Evolutionary conservation across 2,888 invertebrate species (phyloP), one percentile per base, ranked within the genome.

Genomic region (Drosophila histrio): DNA sequence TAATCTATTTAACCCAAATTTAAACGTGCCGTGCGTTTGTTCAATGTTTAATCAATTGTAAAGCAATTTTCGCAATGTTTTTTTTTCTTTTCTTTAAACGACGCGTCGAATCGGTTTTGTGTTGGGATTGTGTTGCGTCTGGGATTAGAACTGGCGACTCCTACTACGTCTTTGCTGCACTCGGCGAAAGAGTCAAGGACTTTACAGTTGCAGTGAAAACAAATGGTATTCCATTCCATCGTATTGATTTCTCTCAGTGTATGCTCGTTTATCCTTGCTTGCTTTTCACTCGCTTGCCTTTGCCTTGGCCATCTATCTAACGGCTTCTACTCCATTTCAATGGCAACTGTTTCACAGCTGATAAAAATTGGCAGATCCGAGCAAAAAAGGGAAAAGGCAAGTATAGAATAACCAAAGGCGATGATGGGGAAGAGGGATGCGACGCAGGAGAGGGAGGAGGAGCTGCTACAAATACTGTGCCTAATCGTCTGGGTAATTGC

Each of bases 401-500:
- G 32, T 19, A 53, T 32, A 54, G 53, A n/a, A 19, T 13, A 38
- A 11, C 36, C 19, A 8, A 38, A 28, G 11, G 19, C 36, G 8
- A 13, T 4, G n/a, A n/a, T 19, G 11, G 15, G n/a, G 30, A 7
- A 36, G n/a, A 22, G 3, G 19, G 41, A 30, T 11, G 8, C 0
- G 28, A 15, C 22, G 38, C 41, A 32, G 30, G 11, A 46, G 54
- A 69, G 69, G 75, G 11, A 41, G 24, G 34, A 38, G n/a, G n/a
- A n/a, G n/a, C 24, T 34, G 46, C 30, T 52, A 49, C 65, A 43
- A 63, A 32, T 58, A 61, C 53, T 68, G 79, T 89, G 90, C 77
- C 89, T 89, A 90, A 90, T 91, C 91, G 89, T 90, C 88, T 90
- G 91, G 79, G 83, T 91, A 90, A 90, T 90, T 90, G 90, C 83